Evolutionary conservation across 2,797 vertebrate species (phyloP), one percentile per base, ranked within the genome.

Genomic region (Fistularia commersonii): DNA sequence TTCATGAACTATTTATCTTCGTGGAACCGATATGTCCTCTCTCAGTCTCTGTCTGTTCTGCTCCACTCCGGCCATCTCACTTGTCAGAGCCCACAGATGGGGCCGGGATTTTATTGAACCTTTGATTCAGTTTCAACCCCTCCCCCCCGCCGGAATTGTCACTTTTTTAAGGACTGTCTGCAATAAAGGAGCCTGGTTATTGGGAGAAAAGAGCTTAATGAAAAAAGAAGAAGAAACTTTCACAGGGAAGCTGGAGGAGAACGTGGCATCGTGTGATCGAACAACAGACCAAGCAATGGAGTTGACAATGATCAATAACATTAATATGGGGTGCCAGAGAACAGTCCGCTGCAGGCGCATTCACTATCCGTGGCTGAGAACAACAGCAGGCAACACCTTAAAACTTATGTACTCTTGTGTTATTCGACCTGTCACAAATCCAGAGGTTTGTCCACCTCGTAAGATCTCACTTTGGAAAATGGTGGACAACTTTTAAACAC

Each of bases 1-100:
- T 81, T 87, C 85, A 89, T 86, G 86, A 87, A 86, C 82, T 84
- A 87, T 89, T 89, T 82, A 87, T 89, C 83, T 87, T 82, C 59
- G 66, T 72, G 57, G 76, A 80, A 80, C 69, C 34, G 77, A 87
- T 83, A 84, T 70, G 77, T 82, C 80, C 66, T 82, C 80, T 66
- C 74, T 68, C 62, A 66, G 69, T 72, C 66, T 69, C 63, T 64
- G 55, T 64, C 70, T 77, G 66, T 57, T 72, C 66, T 64, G 54
- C 63, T 82, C 59, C 55, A 64, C 76, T 77, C 66, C 66, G 63
- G 75, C 80, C 76, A 76, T 56, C 79, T 79, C 69, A 74, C 79
- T 79, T 78, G 83, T 89, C 87, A 87, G 74, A 80, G 81, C 81
- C 79, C 63, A 78, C 71, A 82, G 83, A 73, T 48, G 72, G 77